Evolutionary conservation across 1,140 invertebrate genomes (phyloP).

Genomic region (Habropoda laboriosa): DNA sequence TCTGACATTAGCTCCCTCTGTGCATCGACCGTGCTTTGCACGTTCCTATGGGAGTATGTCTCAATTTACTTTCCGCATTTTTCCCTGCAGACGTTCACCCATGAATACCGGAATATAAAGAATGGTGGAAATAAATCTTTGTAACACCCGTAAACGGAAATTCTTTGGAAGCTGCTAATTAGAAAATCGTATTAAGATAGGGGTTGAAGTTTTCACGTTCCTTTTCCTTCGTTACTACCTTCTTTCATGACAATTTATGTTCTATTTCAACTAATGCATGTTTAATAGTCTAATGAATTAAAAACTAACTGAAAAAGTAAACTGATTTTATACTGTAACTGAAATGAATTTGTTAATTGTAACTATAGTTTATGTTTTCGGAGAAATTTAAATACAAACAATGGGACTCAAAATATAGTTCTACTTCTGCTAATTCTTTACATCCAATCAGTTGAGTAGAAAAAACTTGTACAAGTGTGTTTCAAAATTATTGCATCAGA

Average conservation of each 20-base stretch:
- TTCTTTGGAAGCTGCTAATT: conserved; percentile 51
- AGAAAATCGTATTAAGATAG: conserved; percentile 36
- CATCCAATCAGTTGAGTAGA: no score
- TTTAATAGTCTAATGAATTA: neutral
- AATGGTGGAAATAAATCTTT: conserved; percentile 58
- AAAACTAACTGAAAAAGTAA: neutral
- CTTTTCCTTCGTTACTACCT: neutral
- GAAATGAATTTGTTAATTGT: no score
- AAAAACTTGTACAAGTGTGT: no score
- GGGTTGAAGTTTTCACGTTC: neutral
- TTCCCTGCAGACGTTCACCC: conserved; percentile 33
- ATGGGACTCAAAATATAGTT: no score
- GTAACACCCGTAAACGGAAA: conserved; percentile 22
- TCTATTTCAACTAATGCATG: neutral
- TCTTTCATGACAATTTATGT: neutral
- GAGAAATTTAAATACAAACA: no score
- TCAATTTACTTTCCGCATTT: conserved; percentile 58
- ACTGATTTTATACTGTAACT: no score
- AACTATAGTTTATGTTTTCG: no score
- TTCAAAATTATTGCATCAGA: no score
- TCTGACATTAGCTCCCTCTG: conserved; percentile 65
- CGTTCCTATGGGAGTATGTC: conserved; percentile 60
- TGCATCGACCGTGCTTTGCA: conserved; percentile 57
- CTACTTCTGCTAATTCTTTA: no score
- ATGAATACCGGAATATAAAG: conserved; percentile 53